Conservation (phyloP, 2,113 vertebrate species). For the Tragelaphus buxtoni region DNA sequence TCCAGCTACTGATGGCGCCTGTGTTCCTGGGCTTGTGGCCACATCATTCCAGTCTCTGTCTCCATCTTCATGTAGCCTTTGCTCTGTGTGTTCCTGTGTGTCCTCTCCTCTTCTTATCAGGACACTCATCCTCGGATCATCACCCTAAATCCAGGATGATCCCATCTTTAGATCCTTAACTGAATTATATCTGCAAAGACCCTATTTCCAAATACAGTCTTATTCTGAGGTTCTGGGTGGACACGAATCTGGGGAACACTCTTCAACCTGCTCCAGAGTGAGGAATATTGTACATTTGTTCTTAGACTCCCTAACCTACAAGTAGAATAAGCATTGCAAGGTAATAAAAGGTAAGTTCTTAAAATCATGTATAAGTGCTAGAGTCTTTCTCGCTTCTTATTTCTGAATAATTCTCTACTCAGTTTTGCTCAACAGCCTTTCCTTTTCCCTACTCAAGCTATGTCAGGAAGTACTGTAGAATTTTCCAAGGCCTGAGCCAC, state of each 20-base stretch:
- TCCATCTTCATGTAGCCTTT: not conserved
- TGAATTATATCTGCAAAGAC: not conserved
- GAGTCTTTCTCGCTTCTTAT: not conserved
- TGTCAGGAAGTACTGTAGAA: not conserved
- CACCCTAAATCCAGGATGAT: not conserved
- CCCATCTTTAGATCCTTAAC: not conserved
- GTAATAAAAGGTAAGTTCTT: not conserved
- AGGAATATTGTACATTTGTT: not conserved
- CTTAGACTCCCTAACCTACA: not conserved
- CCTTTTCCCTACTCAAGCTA: not conserved
- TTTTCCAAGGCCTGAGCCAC: not conserved
- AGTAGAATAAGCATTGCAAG: too few species aligned
- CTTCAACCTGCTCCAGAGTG: too few species aligned
- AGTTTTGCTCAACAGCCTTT: not conserved
- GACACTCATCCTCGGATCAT: too few species aligned
- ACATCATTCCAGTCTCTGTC: not conserved
- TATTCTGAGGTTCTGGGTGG: not conserved
- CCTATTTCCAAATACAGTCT: not conserved
- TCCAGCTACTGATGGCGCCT: not conserved
- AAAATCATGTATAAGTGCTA: not conserved
- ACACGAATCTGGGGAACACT: accelerated
- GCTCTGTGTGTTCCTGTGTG: not conserved
- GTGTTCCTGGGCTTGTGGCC: not conserved
- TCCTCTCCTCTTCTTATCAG: not conserved
- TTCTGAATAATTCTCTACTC: not conserved